Evolutionary conservation across 2,888 invertebrate species (phyloP), one percentile per base, ranked within the genome.

Genomic region (Anoplius nigerrimus): DNA sequence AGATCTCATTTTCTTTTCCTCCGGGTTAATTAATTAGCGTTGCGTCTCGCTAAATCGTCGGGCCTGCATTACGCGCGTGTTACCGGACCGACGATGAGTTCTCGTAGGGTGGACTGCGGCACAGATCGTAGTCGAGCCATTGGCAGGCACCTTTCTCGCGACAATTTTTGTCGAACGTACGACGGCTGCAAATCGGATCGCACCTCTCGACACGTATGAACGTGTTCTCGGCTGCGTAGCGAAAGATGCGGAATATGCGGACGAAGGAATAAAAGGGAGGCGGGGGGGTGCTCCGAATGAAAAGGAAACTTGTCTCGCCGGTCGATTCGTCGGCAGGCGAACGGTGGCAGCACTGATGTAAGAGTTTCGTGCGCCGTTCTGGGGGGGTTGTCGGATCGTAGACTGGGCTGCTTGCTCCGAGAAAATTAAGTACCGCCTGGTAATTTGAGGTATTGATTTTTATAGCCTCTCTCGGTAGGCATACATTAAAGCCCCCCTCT

Each of bases 401-500:
- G 65, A 70, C 75, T 72, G 79, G 75, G 80, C 69, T 75, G 81
- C 78, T 82, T 82, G 84, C 83, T 82, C 76, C 84, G 86, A 87
- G 88, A 88, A 88, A 88, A 88, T 88, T 88, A 88, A 88, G 87
- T 87, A 87, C 86, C 86, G 87, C 88, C 88, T 84, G 88, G 88
- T 88, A 88, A 88, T 88, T 88, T 88, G 86, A 88, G 88, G 88
- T 88, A 88, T 88, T 88, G 88, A 88, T 88, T 88, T 88, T 88
- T 88, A 88, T 88, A 88, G 87, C 85, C 87, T 85, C 83, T 86
- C 86, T 86, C 86, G 84, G 84, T 84, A 84, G 84, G 88, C 87
- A 88, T 88, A 87, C 84, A 88, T 88, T 88, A 88, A 84, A 85
- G 82, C 78, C 76, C 76, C 76, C 80, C 81, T 80, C 78, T 82